phyloP scores from a whole-genome alignment of 2,113 vertebrate species.

The Thalassarche chlororhynchos region DNA sequence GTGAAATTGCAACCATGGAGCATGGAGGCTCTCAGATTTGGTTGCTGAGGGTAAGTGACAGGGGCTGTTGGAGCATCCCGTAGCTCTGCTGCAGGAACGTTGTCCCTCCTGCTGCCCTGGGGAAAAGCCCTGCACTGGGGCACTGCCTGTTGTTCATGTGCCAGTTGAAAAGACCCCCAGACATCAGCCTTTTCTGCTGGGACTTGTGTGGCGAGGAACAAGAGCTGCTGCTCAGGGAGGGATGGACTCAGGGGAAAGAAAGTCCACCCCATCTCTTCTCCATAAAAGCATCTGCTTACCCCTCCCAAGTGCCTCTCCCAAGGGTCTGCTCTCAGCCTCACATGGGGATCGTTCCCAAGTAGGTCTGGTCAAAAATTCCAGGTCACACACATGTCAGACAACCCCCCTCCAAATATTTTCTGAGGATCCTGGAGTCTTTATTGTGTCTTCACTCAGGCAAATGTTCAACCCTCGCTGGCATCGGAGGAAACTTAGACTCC shows the following conservation, averaged over 20 bases:
- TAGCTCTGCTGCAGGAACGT: not conserved
- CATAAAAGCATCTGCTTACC: not conserved
- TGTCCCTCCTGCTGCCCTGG: not conserved
- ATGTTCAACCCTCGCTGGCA: accelerated
- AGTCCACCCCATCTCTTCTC: not conserved
- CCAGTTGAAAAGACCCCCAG: not conserved
- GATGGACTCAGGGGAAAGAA: not conserved
- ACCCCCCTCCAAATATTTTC: not conserved
- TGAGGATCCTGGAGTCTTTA: not conserved
- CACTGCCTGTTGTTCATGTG: not conserved
- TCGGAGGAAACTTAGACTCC: not conserved
- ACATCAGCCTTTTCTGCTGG: not conserved
- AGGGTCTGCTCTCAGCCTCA: not conserved
- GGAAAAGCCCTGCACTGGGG: not conserved
- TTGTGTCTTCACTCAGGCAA: not conserved
- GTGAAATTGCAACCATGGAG: not conserved
- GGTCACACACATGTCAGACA: not conserved
- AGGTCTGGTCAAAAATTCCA: not conserved
- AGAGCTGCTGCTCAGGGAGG: not conserved
- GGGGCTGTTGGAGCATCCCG: not conserved
- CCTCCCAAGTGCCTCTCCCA: not conserved
- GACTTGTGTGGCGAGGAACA: not conserved
- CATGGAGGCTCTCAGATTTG: not conserved
- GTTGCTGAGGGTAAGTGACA: not conserved
- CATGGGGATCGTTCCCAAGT: accelerated